Percentiles rank a stretch among this genome's conserved stretches.
These are phyloP conservation scores for Drosophila mimetica DNA, from an alignment of 2,888 invertebrate species.

Conservation along the genomic window DNA sequence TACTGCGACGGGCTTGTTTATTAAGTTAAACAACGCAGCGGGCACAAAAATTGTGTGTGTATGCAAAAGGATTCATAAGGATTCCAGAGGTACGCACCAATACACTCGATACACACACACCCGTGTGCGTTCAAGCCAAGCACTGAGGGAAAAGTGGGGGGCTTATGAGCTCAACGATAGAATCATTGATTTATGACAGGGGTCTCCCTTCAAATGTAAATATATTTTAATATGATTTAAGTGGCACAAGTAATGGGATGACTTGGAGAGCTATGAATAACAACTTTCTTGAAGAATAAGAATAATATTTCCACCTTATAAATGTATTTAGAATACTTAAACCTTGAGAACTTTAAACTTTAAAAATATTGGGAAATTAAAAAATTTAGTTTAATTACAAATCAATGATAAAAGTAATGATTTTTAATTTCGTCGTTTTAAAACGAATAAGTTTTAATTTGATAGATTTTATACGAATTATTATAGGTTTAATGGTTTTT, in stretches of 20 bases:
- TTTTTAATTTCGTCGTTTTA: no score
- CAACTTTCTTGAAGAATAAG: no score
- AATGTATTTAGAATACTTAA: no score
- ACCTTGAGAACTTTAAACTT: no score
- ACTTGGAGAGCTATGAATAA: not conserved
- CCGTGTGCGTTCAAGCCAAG: slow-evolving; percentile 5
- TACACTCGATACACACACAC: slow-evolving; percentile 34
- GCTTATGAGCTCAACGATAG: not conserved
- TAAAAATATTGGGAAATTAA: no score
- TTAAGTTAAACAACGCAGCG: slow-evolving; percentile 64
- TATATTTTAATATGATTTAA: not conserved
- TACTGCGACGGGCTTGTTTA: slow-evolving; percentile 53
- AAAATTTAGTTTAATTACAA: no score
- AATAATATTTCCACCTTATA: no score
- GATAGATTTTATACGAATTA: no score
- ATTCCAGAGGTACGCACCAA: slow-evolving; percentile 67
- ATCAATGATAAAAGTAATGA: no score
- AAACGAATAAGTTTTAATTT: no score
- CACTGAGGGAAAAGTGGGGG: slow-evolving; percentile 14
- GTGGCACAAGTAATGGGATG: no score
- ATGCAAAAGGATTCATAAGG: slow-evolving; percentile 74
- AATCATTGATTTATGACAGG: not conserved
- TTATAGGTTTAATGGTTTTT: not conserved
- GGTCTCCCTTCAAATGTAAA: not conserved
- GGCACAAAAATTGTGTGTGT: slow-evolving; percentile 49